Evolutionary conservation across 2,113 vertebrate species (phyloP).

Genomic region (Mohoua ochrocephala): DNA sequence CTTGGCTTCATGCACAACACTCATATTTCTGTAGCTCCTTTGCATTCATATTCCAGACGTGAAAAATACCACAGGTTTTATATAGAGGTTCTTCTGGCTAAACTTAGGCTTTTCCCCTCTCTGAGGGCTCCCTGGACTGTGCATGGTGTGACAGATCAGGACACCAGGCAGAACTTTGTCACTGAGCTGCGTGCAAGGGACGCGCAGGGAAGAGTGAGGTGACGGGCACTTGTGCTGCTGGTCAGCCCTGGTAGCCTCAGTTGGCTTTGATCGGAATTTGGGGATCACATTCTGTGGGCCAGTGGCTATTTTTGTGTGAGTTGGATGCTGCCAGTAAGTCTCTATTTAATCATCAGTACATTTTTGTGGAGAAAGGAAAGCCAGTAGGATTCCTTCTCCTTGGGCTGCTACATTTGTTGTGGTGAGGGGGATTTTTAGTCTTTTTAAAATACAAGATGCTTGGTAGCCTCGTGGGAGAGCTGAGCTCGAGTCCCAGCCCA

Average conservation of each 20-base stretch:
- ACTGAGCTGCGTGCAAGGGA: background rate
- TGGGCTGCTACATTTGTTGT: background rate
- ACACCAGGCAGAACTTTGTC: background rate
- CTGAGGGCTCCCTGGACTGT: background rate
- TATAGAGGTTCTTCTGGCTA: background rate
- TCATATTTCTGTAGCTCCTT: background rate
- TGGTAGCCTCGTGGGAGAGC: background rate
- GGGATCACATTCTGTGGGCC: background rate
- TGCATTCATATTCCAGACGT: background rate
- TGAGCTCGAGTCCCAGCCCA: rapidly evolving
- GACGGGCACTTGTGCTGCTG: background rate
- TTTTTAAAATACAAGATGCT: background rate
- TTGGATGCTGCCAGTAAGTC: background rate
- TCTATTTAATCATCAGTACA: background rate
- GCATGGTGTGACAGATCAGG: background rate
- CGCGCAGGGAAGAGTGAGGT: background rate
- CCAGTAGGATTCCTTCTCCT: background rate
- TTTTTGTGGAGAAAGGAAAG: background rate
- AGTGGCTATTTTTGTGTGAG: background rate
- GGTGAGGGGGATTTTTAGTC: background rate
- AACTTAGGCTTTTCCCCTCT: background rate
- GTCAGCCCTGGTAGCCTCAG: background rate
- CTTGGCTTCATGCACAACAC: background rate
- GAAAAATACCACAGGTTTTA: background rate
- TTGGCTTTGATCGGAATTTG: rapidly evolving